These are phyloP conservation scores for Hirundichthys speculiger DNA, from an alignment of 2,113 vertebrate species.

Conservation along the genomic window DNA sequence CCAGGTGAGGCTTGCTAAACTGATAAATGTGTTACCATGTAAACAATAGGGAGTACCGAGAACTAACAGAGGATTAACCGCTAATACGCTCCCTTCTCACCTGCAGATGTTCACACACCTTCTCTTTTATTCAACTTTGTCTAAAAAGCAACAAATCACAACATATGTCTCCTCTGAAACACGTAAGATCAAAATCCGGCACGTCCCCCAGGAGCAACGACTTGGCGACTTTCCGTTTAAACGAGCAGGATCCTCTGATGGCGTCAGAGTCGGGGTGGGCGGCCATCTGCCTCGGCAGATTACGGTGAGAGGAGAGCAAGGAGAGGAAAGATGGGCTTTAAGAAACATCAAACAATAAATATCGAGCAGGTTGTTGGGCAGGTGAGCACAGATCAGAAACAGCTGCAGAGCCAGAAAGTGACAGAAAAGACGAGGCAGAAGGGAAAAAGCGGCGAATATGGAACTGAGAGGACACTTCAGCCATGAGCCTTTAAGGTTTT, in stretches of 20 bases:
- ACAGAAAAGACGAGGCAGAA: neutral
- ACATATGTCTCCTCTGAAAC: neutral
- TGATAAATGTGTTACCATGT: conserved; percentile 63
- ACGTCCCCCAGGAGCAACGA: neutral
- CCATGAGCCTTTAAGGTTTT: no score
- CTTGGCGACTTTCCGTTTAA: neutral
- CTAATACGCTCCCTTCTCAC: neutral
- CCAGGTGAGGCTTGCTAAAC: conserved; percentile 27
- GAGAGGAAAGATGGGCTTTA: no score
- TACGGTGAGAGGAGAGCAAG: no score
- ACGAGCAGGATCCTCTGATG: neutral
- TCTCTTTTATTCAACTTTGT: conserved; percentile 1
- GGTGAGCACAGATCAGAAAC: neutral
- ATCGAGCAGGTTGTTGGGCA: neutral
- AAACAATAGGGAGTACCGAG: conserved; percentile 51
- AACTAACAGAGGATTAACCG: conserved; percentile 16
- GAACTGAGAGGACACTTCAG: no score
- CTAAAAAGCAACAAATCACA: neutral
- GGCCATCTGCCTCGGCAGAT: neutral
- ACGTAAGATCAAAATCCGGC: neutral
- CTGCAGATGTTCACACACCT: conserved; percentile 11
- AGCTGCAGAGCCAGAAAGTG: neutral
- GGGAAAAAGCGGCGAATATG: no score
- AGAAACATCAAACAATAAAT: neutral
- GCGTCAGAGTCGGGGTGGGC: neutral